Conservation (phyloP, 1,140 invertebrate species). For the Portunus trituberculatus region DNA sequence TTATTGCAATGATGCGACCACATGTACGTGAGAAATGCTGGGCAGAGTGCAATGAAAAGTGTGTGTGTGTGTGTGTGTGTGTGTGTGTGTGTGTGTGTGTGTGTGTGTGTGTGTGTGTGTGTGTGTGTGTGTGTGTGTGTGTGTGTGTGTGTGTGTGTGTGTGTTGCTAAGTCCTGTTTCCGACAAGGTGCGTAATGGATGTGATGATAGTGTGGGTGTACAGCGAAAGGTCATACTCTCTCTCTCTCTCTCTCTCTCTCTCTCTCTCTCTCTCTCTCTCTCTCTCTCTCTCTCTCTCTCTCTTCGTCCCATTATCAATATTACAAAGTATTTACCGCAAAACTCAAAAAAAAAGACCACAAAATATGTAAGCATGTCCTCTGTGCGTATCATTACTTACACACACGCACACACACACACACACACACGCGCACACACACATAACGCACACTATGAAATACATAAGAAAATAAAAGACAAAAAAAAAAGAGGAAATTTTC, state of each 20-base stretch:
- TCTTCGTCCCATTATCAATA: not conserved
- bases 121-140: too few species aligned
- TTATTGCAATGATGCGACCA: not conserved
- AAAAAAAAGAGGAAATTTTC: not conserved
- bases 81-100: conserved; percentile 16
- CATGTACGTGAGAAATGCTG: not conserved
- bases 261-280: conserved; percentile 8
- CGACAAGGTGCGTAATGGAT: conserved; percentile 8
- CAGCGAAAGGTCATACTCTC: not conserved
- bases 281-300: not conserved
- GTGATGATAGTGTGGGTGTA: not conserved
- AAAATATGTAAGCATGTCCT: not conserved
- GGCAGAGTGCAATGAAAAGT: not conserved
- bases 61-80: conserved; percentile 17
- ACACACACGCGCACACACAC: conserved; percentile 29
- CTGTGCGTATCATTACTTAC: not conserved
- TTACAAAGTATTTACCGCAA: not conserved
- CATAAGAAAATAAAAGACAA: not conserved
- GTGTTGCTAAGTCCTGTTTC: conserved; percentile 21
- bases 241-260: conserved; percentile 31
- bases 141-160: not conserved
- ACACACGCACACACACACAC: conserved; percentile 35
- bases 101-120: too few species aligned
- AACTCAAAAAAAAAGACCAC: not conserved
- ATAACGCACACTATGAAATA: not conserved